A percentile compares a stretch with the other conserved stretches of the same genome.
phyloP scores from a whole-genome alignment of 1,140 invertebrate genomes.

The Papilio helenus region DNA sequence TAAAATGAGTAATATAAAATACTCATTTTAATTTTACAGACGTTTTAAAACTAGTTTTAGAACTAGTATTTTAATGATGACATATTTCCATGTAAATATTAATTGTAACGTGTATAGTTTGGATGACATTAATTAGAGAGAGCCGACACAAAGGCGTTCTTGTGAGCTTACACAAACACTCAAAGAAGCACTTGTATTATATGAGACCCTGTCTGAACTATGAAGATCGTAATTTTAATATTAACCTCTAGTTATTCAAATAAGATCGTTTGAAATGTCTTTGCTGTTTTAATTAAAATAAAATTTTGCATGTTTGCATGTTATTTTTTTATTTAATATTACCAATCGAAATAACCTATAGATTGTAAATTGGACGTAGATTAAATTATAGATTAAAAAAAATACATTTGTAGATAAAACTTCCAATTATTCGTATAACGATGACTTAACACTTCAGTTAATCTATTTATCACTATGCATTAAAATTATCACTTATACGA shows the following conservation, averaged over 20 bases:
- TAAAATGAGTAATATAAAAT: no score
- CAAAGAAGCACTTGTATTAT: conserved; percentile 25
- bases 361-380: no score
- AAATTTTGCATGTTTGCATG: no score
- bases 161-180: conserved; percentile 23
- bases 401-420: no score
- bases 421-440: no score
- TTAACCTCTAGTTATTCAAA: not conserved
- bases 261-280: not conserved
- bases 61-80: conserved; percentile 16
- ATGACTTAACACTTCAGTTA: not conserved
- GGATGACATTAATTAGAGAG: conserved; percentile 21
- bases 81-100: conserved; percentile 4
- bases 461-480: conserved; percentile 7
- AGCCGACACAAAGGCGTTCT: conserved; percentile 15
- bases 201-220: conserved; percentile 12
- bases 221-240: conserved; percentile 8
- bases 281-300: no score
- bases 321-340: no score
- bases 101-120: conserved; percentile 12
- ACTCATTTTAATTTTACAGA: not conserved
- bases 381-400: no score
- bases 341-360: no score
- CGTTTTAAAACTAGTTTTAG: no score
- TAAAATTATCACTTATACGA: not conserved